phyloP scores from a whole-genome alignment of 1,140 invertebrate species.

The Triops cancriformis region DNA sequence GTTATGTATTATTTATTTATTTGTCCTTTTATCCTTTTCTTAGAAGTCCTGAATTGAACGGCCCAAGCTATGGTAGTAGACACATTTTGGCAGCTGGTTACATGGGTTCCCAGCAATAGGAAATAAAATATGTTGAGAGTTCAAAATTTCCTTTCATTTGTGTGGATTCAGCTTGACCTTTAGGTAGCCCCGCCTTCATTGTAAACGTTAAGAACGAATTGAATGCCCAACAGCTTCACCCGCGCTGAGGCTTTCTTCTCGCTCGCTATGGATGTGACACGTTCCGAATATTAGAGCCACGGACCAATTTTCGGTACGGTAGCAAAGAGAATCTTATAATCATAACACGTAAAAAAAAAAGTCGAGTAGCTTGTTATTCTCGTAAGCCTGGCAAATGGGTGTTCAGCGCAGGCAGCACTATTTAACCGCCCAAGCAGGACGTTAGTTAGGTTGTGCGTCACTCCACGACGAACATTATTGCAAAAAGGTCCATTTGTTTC shows the following conservation, averaged over 20 bases:
- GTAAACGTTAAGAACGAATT: neutral
- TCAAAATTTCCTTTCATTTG: neutral
- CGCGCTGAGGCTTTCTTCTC: neutral
- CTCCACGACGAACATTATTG: no score
- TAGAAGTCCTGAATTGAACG: neutral
- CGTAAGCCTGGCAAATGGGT: no score
- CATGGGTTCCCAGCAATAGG: neutral
- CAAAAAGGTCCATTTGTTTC: neutral
- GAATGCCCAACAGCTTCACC: neutral
- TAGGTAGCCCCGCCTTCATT: neutral
- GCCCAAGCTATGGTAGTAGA: neutral
- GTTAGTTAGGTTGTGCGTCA: no score
- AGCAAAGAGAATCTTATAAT: no score
- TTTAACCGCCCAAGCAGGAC: no score
- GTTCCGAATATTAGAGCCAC: neutral
- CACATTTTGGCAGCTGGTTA: neutral
- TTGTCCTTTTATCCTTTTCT: no score
- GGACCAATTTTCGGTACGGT: neutral
- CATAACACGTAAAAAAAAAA: no score
- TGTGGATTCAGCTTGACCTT: neutral
- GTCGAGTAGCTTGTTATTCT: no score
- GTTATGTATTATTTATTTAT: no score
- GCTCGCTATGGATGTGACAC: neutral
- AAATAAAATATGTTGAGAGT: neutral
- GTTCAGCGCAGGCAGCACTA: no score